Evolutionary conservation across 92 coral and sea anemone species (phyloP).

Genomic region (Phymanthus crucifer): DNA sequence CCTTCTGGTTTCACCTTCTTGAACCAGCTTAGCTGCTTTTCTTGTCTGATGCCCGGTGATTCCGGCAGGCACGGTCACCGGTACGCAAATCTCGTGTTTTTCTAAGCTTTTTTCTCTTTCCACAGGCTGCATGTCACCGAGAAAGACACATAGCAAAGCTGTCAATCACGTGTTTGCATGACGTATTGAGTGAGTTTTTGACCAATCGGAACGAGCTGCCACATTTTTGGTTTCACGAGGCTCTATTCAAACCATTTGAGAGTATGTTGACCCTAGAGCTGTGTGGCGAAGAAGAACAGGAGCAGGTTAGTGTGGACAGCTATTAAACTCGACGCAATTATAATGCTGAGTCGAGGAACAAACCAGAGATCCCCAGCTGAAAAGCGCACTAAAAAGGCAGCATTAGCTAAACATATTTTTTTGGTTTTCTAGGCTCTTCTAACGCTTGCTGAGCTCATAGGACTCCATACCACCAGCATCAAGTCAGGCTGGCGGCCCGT

Average conservation of each 20-base stretch:
- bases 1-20: too few relatives aligned
- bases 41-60: too few relatives aligned
- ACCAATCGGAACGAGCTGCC: constrained; percentile 93
- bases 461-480: constrained; percentile 70
- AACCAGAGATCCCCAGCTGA: not conserved
- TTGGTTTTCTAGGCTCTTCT: constrained; percentile 61
- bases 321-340: too few relatives aligned
- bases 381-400: not conserved
- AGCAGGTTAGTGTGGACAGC: constrained; percentile 81
- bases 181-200: constrained; percentile 80
- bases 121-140: constrained; percentile 84
- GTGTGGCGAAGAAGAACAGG: constrained; percentile 83
- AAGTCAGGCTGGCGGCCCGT: constrained; percentile 98
- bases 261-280: constrained; percentile 63
- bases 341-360: not conserved
- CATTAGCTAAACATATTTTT: too few relatives aligned
- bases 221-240: constrained; percentile 99
- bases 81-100: too few relatives aligned
- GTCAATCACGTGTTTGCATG: constrained; percentile 84
- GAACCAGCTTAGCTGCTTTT: not conserved
- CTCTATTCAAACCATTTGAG: constrained; percentile 87
- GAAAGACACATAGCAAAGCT: constrained; percentile 88
- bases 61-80: too few relatives aligned
- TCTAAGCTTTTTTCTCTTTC: not conserved
- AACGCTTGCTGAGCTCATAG: constrained; percentile 74